These are phyloP conservation scores for Silvanus unidentatus DNA, from an alignment of 2,888 invertebrate genomes.

Conservation along the genomic window DNA sequence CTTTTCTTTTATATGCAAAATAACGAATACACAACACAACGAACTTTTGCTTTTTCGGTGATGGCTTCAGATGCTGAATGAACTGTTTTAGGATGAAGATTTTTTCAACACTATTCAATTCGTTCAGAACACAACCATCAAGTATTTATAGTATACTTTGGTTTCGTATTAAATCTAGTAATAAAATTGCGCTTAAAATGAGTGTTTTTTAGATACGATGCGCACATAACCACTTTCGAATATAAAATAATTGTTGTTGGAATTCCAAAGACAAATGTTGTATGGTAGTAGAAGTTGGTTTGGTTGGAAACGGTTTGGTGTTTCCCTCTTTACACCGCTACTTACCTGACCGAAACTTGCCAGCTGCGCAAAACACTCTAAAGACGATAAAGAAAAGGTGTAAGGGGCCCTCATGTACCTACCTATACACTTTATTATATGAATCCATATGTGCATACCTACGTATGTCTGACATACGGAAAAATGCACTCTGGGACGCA, in stretches of 20 bases:
- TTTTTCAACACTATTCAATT: neutral
- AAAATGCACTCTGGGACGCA: no score
- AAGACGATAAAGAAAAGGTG: neutral
- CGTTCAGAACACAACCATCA: no score
- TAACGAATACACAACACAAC: neutral
- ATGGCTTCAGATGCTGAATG: conserved; percentile 6
- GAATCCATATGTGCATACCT: no score
- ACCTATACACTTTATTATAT: no score
- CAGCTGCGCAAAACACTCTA: conserved; percentile 19
- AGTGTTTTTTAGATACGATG: no score
- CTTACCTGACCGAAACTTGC: conserved; percentile 35
- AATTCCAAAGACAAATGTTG: conserved; percentile 35
- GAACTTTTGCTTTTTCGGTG: conserved; percentile 4
- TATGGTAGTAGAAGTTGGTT: conserved; percentile 8
- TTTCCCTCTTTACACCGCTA: conserved; percentile 31
- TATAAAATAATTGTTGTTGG: conserved; percentile 33
- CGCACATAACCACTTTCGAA: conserved; percentile 22
- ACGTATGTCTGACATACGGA: no score
- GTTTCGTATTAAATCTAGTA: no score
- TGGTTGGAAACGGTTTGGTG: conserved; percentile 36
- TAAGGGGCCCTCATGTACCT: no score
- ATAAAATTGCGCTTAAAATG: no score
- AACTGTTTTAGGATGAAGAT: neutral
- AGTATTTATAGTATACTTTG: no score
- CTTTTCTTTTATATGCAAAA: neutral